Evolutionary conservation across 2,888 invertebrate species (phyloP), one percentile per base, ranked within the genome.

Genomic region (Ennomos erosarius): DNA sequence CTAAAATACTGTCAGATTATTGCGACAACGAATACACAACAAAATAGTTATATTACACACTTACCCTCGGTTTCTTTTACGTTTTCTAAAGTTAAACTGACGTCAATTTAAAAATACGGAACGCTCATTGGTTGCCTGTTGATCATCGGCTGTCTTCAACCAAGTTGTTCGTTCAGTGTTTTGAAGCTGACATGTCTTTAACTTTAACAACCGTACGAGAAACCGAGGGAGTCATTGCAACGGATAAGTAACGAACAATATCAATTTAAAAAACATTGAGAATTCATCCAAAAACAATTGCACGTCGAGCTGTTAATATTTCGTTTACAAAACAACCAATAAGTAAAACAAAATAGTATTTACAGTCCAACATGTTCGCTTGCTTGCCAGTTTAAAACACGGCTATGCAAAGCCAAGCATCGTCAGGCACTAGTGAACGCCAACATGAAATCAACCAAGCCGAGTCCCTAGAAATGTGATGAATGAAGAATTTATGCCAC

Each of bases 391-490:
- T 67, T 65, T 64, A 70, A 73, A 74, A 65, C n/a, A 72, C 62
- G 73, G 71, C 75, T 80, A 78, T 74, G 71, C 70, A 73, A 75
- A 81, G 75, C 64, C 76, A 87, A 87, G 87, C 86, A 71, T 71
- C 70, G 75, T 75, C 79, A 78, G 76, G 79, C 76, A 47, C 62
- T 69, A 75, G 70, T 12, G 11, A 36, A 70, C 68, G 78, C 75
- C 76, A 81, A 85, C 84, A 88, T 77, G 82, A 72, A 87, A 81
- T 86, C 79, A 87, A 86, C 80, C 84, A 87, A 88, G 88, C 87
- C 74, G 57, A 62, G 76, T 67, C 73, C 75, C 69, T 75, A 78
- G 79, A 77, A 65, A 70, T 79, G 82, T 76, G 83, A 81, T 79
- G 82, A 84, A 84, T 76, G 81, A 82, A 78, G 71, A 65, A 78